Percentiles rank a stretch among this genome's conserved stretches.
These are phyloP conservation scores for Athene noctua DNA, from an alignment of 2,113 vertebrate genomes.

Conservation along the genomic window DNA sequence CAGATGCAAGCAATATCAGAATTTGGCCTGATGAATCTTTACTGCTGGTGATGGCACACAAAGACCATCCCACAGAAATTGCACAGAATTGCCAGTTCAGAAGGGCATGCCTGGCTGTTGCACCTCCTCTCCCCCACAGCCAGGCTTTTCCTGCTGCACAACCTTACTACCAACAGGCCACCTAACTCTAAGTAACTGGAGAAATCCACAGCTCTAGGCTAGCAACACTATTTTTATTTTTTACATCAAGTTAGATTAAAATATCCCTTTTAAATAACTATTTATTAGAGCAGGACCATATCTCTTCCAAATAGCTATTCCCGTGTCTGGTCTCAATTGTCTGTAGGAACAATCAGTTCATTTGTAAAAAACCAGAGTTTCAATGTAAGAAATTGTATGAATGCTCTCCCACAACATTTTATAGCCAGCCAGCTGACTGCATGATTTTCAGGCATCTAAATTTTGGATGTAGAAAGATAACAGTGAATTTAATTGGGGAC, in stretches of 20 bases:
- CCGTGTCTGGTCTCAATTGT: background rate
- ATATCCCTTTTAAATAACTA: background rate
- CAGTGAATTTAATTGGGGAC: background rate
- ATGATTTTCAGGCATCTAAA: background rate
- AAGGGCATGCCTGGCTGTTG: background rate
- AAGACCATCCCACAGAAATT: background rate
- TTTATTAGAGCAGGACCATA: background rate
- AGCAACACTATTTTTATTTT: background rate
- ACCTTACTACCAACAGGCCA: background rate
- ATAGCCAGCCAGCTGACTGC: background rate
- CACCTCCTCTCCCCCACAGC: background rate
- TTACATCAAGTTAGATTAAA: background rate
- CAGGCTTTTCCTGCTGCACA: background rate
- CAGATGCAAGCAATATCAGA: background rate
- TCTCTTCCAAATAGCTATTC: background rate
- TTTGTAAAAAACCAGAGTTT: background rate
- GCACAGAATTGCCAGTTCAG: background rate
- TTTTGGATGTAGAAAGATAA: background rate
- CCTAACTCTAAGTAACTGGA: background rate
- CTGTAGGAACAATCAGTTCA: background rate
- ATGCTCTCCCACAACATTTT: background rate
- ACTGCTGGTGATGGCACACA: background rate
- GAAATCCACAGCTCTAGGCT: background rate
- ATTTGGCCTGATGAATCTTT: background rate
- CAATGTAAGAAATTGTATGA: background rate